Evolutionary conservation across 1,140 invertebrate genomes (phyloP), one percentile per base, ranked within the genome.

Genomic region (Drosophila cardini): DNA sequence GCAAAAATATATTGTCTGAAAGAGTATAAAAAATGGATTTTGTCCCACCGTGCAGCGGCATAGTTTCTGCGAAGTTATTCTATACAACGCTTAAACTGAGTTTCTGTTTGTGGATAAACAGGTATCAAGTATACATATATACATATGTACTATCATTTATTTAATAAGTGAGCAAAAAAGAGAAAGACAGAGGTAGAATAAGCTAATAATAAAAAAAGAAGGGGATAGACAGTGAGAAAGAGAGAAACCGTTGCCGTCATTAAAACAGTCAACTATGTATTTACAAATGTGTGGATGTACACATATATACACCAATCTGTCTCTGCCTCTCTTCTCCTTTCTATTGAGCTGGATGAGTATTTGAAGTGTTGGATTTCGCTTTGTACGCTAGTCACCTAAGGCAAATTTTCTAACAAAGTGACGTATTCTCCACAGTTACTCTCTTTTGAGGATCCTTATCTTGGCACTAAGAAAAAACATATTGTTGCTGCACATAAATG

Each of bases 311-410:
- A 65, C 55, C 48, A 67, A 68, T 38, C 55, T 68, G 63, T 61
- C 40, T 69, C 71, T 78, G 83, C 75, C 75, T 85, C 83, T 87
- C 87, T 85, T 85, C 82, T 82, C 82, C 78, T 85, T 87, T 82
- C 75, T 76, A 86, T 67, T 56, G 32, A 43, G 11, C 65, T 52
- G 50, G 30, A 18, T 40, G 16, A 26, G 32, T 30, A 46, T 46
- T 57, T 36, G 62, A 13, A 11, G 21, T 50, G 11, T 50, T 34
- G 45, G 38, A 18, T 77, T 80, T 68, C 55, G 75, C 82, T 62
- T 61, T 61, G 56, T 56, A 46, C 48, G 71, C 50, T 84, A 48
- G 36, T 42, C 46, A 63, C n/a, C 48, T 30, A 11, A 70, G 21
- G 21, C 21, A 26, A 26, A 26, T 26, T 3, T 26, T 26, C 21